A percentile compares a stretch with the other conserved stretches of the same genome.
Conservation (phyloP, 2,888 invertebrate species). For the Ceriagrion tenellum region DNA sequence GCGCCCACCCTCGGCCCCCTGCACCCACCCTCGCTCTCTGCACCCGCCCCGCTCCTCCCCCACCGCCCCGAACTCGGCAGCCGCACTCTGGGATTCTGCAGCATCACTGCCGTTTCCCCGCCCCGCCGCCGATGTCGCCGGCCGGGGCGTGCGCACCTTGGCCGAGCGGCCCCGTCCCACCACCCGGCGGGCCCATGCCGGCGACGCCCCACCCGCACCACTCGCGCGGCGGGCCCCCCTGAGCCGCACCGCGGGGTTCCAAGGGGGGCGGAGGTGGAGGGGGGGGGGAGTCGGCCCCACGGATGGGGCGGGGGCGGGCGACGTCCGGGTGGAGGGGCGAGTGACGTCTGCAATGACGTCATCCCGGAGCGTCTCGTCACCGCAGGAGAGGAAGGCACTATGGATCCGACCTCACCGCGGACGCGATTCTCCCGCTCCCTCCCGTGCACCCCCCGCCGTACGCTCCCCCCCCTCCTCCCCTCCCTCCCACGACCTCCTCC, state of each 20-base stretch:
- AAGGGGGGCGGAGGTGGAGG: neutral
- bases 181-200: neutral
- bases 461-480: neutral
- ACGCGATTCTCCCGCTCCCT: neutral
- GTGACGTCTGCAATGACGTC: conserved; percentile 10
- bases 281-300: neutral
- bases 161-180: neutral
- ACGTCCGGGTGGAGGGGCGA: neutral
- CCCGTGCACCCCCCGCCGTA: neutral
- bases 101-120: conserved; percentile 3
- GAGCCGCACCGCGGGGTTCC: neutral
- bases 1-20: neutral
- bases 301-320: neutral
- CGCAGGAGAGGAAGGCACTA: conserved; percentile 5
- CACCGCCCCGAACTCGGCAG: neutral
- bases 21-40: neutral
- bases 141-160: neutral
- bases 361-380: conserved; percentile 11
- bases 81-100: neutral
- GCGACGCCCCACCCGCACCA: neutral
- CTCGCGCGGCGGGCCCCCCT: no score
- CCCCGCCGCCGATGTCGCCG: neutral
- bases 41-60: neutral
- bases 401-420: neutral
- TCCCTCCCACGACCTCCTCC: neutral